These are phyloP conservation scores for Oscheius sp. DNA, from an alignment of 2,888 invertebrate genomes.

Conservation along the genomic window DNA sequence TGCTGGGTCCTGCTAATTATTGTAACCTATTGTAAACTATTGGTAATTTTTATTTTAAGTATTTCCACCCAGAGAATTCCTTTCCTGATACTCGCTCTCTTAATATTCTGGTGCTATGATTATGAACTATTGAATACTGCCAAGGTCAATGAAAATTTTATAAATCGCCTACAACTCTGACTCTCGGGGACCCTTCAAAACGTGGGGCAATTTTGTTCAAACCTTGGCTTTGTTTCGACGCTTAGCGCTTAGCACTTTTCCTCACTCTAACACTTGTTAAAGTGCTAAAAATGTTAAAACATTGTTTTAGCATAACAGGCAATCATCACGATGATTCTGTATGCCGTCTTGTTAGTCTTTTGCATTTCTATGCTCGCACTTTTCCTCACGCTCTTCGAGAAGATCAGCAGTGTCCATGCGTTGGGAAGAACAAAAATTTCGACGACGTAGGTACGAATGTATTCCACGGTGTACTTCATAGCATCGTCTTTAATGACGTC, in stretches of 20 bases:
- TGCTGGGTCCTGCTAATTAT: slow-evolving; percentile 60
- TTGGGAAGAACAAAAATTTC: slow-evolving; percentile 29
- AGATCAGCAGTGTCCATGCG: slow-evolving; percentile 26
- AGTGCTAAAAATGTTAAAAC: too few relatives aligned
- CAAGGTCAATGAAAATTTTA: too few relatives aligned
- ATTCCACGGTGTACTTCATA: slow-evolving; percentile 1
- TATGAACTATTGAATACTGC: too few relatives aligned
- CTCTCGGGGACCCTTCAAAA: too few relatives aligned
- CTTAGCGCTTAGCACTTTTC: too few relatives aligned
- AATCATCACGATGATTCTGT: too few relatives aligned
- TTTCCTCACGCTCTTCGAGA: slow-evolving; percentile 11
- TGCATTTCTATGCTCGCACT: background rate
- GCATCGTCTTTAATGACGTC: slow-evolving; percentile 8
- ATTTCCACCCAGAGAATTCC: background rate
- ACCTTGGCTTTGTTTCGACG: background rate
- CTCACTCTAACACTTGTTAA: too few relatives aligned
- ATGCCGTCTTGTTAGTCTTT: too few relatives aligned
- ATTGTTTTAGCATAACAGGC: background rate
- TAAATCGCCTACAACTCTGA: too few relatives aligned
- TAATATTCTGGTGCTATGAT: background rate
- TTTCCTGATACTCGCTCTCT: background rate
- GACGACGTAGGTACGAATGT: slow-evolving; percentile 14
- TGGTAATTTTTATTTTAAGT: too few relatives aligned
- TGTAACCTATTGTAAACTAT: background rate
- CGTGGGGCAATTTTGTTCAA: too few relatives aligned